Base-by-base conservation (phyloP, 2,797 vertebrate genomes). In the Amphiprion clarkii region DNA sequence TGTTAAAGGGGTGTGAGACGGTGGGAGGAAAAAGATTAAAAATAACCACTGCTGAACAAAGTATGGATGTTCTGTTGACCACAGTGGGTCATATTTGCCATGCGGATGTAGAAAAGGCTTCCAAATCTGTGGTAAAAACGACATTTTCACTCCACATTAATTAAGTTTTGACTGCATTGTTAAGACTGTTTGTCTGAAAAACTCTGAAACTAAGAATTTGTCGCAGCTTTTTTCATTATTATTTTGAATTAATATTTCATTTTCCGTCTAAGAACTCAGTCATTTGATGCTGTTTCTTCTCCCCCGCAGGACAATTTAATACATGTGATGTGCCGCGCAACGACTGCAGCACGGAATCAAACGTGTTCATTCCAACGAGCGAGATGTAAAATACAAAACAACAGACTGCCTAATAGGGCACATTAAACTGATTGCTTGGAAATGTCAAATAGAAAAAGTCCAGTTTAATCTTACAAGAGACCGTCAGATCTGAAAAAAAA, bases 381-480 rank as follows among this genome's bases (percentile, higher is more conserved):
- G 25, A 53, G 31, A 49, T 25, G 67, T 49, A 65, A 75, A 75
- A 68, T 42, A 49, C 48, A 52, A 71, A 78, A 76, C 49, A 82
- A 55, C 54, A 40, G n/a, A 68, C 55, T 71, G 60, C 63, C 82
- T 81, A 67, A 80, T 64, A 12, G 52, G 14, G 48, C 27, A 63
- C 71, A 82, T 81, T 79, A 77, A 82, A 79, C 19, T 29, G 60
- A 84, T 78, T 83, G 64, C 69, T 77, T 58, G 69, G 61, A 81
- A 83, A 76, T 81, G 73, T 81, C 67, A 70, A 79, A 73, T 51
- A 55, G 7, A 36, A 79, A 74, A 76, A 65, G 29, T 69, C 10
- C n/a, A 13, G 42, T 71, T 82, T 63, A 68, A 86, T 87, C 68
- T 69, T 46, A 74, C 11, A 44, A 74, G 56, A 69, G 70, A 56